phyloP scores from a whole-genome alignment of 2,113 vertebrate species.

The Nothobranchius furzeri region DNA sequence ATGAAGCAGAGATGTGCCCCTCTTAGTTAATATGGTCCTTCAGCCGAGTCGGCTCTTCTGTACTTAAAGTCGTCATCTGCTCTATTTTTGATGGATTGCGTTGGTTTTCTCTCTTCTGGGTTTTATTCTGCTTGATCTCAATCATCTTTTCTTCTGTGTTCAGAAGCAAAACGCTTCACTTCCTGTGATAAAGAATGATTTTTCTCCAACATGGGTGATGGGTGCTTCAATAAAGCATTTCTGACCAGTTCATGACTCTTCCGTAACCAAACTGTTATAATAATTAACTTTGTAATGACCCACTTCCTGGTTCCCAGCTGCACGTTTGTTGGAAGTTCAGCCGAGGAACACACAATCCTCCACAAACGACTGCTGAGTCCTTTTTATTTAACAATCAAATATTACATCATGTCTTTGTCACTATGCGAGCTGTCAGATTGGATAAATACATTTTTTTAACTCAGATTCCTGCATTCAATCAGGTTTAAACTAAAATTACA shows the following conservation, averaged over 20 bases:
- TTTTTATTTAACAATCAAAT: too few relatives aligned
- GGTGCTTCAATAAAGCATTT: neutral
- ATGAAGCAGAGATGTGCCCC: conserved; percentile 56
- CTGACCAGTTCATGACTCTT: neutral
- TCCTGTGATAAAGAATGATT: neutral
- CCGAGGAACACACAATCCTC: neutral
- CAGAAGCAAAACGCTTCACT: conserved; percentile 1
- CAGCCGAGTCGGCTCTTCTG: conserved; percentile 16
- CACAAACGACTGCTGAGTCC: too few relatives aligned
- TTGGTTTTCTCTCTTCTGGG: neutral
- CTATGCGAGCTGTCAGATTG: neutral
- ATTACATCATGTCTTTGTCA: too few relatives aligned
- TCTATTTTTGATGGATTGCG: conserved; percentile 6
- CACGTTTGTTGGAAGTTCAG: too few relatives aligned
- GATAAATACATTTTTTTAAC: too few relatives aligned
- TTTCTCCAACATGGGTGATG: neutral
- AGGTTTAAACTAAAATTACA: neutral
- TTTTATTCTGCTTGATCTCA: neutral
- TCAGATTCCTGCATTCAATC: neutral
- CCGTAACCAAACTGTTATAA: conserved; percentile 7
- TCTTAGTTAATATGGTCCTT: conserved; percentile 57
- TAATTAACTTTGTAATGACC: conserved; percentile 1
- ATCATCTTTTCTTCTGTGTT: neutral
- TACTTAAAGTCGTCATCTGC: conserved; percentile 16
- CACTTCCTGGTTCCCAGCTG: neutral